phyloP scores from a whole-genome alignment of 2,113 vertebrate species.

The Psilopogon haemacephalus region DNA sequence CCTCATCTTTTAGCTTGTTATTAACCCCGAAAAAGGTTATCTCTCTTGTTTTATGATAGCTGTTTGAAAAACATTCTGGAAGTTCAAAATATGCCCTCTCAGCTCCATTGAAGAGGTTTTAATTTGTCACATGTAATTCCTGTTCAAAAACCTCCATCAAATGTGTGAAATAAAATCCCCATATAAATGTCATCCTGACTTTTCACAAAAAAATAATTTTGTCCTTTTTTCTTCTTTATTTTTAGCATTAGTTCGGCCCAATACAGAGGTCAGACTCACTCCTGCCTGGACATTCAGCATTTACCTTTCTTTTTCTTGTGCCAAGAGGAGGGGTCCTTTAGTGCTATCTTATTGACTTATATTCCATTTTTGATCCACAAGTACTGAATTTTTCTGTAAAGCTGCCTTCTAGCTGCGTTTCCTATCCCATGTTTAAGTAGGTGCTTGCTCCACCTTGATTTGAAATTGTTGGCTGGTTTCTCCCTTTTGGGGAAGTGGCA shows the following conservation, averaged over 20 bases:
- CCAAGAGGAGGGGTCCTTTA: not conserved
- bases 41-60: not conserved
- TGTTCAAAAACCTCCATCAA: not conserved
- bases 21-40: constrained; percentile 1
- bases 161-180: not conserved
- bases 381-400: not conserved
- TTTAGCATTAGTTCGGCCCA: not conserved
- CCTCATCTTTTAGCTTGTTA: constrained; percentile 3
- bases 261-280: not conserved
- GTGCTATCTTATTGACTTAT: not conserved
- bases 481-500: not conserved
- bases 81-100: not conserved
- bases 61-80: not conserved
- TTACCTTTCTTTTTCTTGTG: not conserved
- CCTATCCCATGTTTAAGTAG: not conserved
- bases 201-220: not conserved
- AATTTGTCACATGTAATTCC: not conserved
- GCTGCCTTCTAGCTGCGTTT: not conserved
- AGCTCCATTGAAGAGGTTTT: not conserved
- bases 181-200: not conserved
- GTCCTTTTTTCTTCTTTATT: not conserved
- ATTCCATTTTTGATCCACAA: not conserved
- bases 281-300: not conserved
- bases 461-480: not conserved
- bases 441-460: not conserved